Conservation (phyloP, 2,888 invertebrate species). For the Cephus sareptanus region DNA sequence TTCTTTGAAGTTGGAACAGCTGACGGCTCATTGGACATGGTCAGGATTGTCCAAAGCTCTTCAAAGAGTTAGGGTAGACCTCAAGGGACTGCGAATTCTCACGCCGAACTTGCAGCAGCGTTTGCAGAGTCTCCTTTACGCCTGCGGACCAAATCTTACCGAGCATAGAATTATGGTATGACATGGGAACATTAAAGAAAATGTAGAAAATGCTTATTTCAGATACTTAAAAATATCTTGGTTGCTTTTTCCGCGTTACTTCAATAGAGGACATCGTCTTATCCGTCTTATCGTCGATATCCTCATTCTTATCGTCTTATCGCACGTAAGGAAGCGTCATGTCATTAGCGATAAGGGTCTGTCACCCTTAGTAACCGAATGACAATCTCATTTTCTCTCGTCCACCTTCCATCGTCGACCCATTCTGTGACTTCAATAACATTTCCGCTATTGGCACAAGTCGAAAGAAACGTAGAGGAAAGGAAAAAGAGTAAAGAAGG, state of each 20-base stretch:
- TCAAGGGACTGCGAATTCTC: conserved; percentile 71
- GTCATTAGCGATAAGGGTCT: conserved; percentile 4
- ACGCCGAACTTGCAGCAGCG: conserved; percentile 71
- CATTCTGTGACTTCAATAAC: background rate
- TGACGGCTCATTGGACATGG: conserved; percentile 76
- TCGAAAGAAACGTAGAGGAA: background rate
- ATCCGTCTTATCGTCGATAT: background rate
- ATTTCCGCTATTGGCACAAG: background rate
- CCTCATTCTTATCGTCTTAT: background rate
- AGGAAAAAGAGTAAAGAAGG: background rate
- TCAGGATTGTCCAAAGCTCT: conserved; percentile 61
- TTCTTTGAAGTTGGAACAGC: conserved; percentile 76
- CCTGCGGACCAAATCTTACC: conserved; percentile 73
- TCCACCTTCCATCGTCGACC: background rate
- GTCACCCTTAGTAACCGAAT: background rate
- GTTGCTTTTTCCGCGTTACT: background rate
- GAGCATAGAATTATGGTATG: conserved; percentile 68
- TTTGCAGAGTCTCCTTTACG: conserved; percentile 70
- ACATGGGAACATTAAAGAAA: background rate
- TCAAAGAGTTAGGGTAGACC: conserved; percentile 68
- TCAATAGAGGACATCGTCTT: background rate
- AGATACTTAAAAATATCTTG: background rate
- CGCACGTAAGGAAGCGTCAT: background rate
- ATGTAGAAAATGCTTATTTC: background rate
- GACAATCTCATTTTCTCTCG: background rate